phyloP scores from a whole-genome alignment of 2,888 invertebrate species.

The Cerastis rubricosa region DNA sequence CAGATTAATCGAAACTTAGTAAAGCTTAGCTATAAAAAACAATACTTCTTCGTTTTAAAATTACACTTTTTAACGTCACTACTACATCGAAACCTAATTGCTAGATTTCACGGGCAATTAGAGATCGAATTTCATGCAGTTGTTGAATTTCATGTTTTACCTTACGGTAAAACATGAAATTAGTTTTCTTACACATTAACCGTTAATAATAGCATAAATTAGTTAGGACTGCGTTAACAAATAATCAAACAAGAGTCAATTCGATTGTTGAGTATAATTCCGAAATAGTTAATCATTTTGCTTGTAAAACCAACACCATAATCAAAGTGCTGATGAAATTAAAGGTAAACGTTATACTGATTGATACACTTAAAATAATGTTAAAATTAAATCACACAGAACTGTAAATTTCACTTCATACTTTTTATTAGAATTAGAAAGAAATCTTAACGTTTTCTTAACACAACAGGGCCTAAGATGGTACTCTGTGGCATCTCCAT shows the following conservation, averaged over 20 bases:
- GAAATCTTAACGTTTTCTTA: background rate
- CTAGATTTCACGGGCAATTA: slow-evolving; percentile 36
- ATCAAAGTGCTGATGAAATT: background rate
- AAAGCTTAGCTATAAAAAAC: background rate
- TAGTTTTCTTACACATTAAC: slow-evolving; percentile 23
- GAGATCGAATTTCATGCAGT: slow-evolving; percentile 7
- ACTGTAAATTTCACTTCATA: too few species aligned
- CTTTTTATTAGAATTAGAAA: too few species aligned
- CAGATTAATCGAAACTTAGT: slow-evolving; percentile 9
- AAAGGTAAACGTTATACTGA: background rate
- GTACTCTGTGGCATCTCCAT: too few species aligned
- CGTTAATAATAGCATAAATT: slow-evolving; percentile 14
- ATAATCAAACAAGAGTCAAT: slow-evolving; percentile 23
- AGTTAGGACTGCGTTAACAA: slow-evolving; percentile 14
- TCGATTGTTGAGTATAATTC: background rate
- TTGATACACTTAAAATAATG: background rate
- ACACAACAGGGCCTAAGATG: too few species aligned
- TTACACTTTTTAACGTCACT: background rate
- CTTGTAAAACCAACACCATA: background rate
- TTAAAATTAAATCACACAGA: background rate
- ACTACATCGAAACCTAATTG: slow-evolving; percentile 20
- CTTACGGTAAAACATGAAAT: slow-evolving; percentile 22
- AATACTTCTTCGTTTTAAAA: slow-evolving; percentile 8
- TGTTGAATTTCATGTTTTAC: too few species aligned
- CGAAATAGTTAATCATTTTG: background rate